Evolutionary conservation across 1,140 invertebrate species (phyloP).

Genomic region (Globodera rostochiensis): DNA sequence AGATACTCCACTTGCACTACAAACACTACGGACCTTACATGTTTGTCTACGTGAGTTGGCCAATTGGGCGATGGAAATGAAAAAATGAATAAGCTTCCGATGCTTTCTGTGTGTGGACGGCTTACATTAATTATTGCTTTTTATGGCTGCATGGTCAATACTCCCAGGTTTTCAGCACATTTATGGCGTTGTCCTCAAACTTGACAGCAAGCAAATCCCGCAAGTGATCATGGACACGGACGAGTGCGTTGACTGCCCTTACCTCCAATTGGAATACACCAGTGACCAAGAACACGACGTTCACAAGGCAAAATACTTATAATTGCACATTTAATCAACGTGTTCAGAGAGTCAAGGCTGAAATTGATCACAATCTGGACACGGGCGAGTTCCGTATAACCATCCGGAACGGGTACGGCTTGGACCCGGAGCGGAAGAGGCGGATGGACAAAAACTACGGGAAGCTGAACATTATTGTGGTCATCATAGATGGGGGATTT

Average conservation of each 20-base stretch:
- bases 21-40: conserved; percentile 1
- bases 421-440: neutral
- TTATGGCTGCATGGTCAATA: neutral
- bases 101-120: neutral
- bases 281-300: conserved; percentile 3
- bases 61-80: neutral
- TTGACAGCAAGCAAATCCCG: neutral
- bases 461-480: conserved; percentile 10
- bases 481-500: neutral
- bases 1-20: conserved; percentile 11
- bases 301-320: neutral
- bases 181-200: conserved; percentile 8
- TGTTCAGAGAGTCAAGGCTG: neutral
- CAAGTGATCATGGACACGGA: conserved; percentile 4
- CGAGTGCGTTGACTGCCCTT: neutral
- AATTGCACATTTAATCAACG: neutral
- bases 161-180: neutral
- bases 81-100: neutral
- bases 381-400: conserved; percentile 15
- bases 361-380: conserved; percentile 5
- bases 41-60: conserved; percentile 7
- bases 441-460: conserved; percentile 12
- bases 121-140: neutral
- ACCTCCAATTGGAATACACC: conserved; percentile 5
- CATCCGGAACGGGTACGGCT: conserved; percentile 4